Conservation (phyloP, 2,888 invertebrate species). For the Biston stratarius region DNA sequence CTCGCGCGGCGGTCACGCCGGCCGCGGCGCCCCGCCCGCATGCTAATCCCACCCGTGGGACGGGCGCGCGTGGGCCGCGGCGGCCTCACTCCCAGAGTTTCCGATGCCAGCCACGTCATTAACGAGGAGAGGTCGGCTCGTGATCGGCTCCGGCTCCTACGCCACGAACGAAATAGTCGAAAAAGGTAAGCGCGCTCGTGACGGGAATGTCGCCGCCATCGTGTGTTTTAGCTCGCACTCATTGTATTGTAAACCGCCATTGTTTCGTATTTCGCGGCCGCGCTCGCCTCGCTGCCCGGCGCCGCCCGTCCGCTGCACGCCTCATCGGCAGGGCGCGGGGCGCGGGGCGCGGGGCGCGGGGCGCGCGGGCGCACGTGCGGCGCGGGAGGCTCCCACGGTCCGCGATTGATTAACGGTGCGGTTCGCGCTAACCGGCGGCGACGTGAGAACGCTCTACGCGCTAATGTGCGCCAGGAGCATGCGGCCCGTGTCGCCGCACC, state of each 20-base stretch:
- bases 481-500: constrained; percentile 63
- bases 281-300: constrained; percentile 40
- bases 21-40: constrained; percentile 53
- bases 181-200: constrained; percentile 82
- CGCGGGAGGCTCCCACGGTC: constrained; percentile 67
- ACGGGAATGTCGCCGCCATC: constrained; percentile 80
- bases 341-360: background rate
- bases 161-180: constrained; percentile 76
- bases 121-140: constrained; percentile 75
- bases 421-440: constrained; percentile 59
- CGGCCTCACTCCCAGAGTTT: constrained; percentile 58
- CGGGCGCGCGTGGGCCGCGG: constrained; percentile 40
- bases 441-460: constrained; percentile 66
- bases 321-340: background rate
- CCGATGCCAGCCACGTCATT: constrained; percentile 80
- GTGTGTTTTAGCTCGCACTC: constrained; percentile 79
- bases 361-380: constrained; percentile 54
- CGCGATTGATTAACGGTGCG: constrained; percentile 72
- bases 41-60: constrained; percentile 53
- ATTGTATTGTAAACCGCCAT: constrained; percentile 85
- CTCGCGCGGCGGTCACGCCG: constrained; percentile 66
- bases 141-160: constrained; percentile 63
- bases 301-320: too few species aligned
- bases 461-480: constrained; percentile 59
- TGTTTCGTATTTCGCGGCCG: constrained; percentile 80